Percentiles rank a stretch among this genome's conserved stretches.
These are phyloP conservation scores for Drosophila pandora DNA, from an alignment of 1,140 invertebrate species.

Conservation along the genomic window DNA sequence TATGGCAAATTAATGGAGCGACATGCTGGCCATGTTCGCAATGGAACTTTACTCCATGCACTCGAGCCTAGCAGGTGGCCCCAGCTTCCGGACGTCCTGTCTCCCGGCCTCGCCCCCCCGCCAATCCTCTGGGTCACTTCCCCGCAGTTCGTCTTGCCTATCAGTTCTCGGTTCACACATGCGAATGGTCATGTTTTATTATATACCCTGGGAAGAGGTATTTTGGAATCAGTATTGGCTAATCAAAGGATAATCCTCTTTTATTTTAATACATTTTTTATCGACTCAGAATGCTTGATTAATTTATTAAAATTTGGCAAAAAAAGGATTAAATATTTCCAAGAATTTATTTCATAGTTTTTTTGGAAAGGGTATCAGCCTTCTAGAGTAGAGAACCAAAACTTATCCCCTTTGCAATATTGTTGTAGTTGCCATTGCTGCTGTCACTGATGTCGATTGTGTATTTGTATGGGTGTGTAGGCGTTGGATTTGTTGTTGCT, in stretches of 20 bases:
- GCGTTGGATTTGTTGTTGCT: conserved; percentile 20
- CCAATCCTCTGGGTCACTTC: background rate
- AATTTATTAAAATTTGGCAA: no score
- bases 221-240: background rate
- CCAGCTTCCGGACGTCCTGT: conserved; percentile 2
- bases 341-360: no score
- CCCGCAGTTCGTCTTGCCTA: conserved; percentile 3
- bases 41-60: conserved; percentile 47
- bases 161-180: conserved; percentile 67
- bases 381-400: background rate
- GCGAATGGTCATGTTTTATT: conserved; percentile 67
- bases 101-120: background rate
- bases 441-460: conserved; percentile 56
- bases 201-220: background rate
- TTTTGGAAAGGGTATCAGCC: no score
- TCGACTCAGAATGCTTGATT: no score
- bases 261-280: no score
- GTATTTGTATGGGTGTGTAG: conserved; percentile 38
- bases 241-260: no score
- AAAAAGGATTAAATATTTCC: no score
- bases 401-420: conserved; percentile 11
- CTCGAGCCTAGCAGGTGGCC: conserved; percentile 75
- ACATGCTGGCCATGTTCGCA: conserved; percentile 74
- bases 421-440: conserved; percentile 32
- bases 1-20: conserved; percentile 83